Evolutionary conservation across 1,140 invertebrate genomes (phyloP), one percentile per base, ranked within the genome.

Genomic region (Delia radicum): DNA sequence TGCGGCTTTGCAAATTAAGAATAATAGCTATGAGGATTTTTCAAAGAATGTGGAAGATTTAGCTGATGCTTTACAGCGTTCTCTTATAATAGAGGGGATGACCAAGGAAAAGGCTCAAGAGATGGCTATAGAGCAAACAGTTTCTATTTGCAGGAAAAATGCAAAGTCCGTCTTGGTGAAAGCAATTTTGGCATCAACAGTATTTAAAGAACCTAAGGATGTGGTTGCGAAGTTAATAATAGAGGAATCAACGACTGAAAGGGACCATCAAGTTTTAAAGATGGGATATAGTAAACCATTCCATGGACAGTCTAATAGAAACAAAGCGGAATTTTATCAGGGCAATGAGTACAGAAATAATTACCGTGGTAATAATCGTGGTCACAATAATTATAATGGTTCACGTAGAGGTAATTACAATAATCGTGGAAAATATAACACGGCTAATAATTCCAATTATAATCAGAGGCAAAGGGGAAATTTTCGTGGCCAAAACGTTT

Each of bases 121-220:
- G 61, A 74, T 74, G 13, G 46, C 73, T 61, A 74, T 74, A 46
- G 72, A 74, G 2, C 33, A 55, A 24, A 61, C 37, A 8, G 37
- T 48, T 8, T 3, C 18, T 12, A 13, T 74, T 27, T 65, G 15
- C 18, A 27, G 62, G 28, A 28, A 10, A 15, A 65, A 65, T 65
- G 62, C 62, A 8, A 65, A 31, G 28, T 27, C 62, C 18, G 62
- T 27, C 28, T 15, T 65, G 62, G 62, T 28, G 18, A 65, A 65
- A 12, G 26, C 62, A 28, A 27, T 65, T 31, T n/a, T 62, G 61
- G 61, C 61, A 62, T 62, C 61, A 12, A 62, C 12, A 62, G 26
- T 62, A 27, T 65, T 65, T 26, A n/a, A n/a, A 21, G 24, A 65
- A 28, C 62, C 62, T 28, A 65, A 65, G 28, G 62, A 65, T 65